Conservation (phyloP, 2,113 vertebrate genomes). For the Hiodon tergisus region DNA sequence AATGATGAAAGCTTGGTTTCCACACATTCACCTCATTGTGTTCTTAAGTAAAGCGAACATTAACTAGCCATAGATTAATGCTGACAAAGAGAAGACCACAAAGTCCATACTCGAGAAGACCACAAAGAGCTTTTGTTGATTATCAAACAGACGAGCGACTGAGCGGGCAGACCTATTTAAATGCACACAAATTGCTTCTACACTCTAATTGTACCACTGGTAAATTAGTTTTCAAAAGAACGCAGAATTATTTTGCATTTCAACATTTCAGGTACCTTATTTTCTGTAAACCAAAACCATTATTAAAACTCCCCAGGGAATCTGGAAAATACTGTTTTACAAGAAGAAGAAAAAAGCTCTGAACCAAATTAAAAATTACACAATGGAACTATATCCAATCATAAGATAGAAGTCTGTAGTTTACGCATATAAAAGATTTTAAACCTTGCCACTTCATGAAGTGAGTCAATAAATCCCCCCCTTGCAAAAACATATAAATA, state of each 20-base stretch:
- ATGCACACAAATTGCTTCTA: background rate
- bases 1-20: background rate
- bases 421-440: background rate
- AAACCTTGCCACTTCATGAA: slow-evolving; percentile 7
- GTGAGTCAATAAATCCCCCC: background rate
- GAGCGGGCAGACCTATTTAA: background rate
- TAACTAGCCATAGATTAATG: background rate
- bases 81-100: background rate
- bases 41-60: too few species aligned
- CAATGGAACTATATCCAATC: background rate
- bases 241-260: slow-evolving; percentile 18
- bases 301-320: slow-evolving; percentile 5
- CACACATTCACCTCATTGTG: background rate
- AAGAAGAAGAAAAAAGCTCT: background rate
- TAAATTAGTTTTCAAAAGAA: slow-evolving; percentile 20
- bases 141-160: background rate
- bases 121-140: slow-evolving; percentile 2
- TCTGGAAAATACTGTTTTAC: slow-evolving; percentile 15
- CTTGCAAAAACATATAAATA: background rate
- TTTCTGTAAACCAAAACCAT: background rate
- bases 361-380: background rate
- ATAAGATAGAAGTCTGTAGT: slow-evolving; percentile 9
- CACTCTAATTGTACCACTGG: background rate
- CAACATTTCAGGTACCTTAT: background rate
- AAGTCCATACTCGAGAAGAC: background rate